Conservation (phyloP, 2,113 vertebrate species). For the Jaculus jaculus region DNA sequence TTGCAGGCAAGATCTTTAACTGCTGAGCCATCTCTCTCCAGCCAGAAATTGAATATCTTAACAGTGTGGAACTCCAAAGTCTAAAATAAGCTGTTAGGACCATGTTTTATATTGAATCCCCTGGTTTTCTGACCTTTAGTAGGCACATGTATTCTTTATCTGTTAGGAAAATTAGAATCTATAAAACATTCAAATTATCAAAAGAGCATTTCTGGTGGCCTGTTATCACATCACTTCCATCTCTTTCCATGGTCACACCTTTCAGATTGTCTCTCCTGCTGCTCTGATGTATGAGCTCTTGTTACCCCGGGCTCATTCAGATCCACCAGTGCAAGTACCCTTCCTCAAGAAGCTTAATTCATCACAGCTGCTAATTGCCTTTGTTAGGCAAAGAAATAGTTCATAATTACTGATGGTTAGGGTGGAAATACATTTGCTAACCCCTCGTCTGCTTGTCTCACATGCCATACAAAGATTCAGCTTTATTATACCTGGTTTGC, state of each 20-base stretch:
- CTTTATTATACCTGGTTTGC: not conserved
- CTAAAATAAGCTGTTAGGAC: not conserved
- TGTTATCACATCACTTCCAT: not conserved
- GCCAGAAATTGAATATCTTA: not conserved
- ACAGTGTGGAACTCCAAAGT: not conserved
- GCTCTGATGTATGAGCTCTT: not conserved
- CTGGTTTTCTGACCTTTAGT: not conserved
- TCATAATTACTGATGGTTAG: not conserved
- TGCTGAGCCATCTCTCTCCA: too few relatives aligned
- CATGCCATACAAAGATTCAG: not conserved
- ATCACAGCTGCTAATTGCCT: not conserved
- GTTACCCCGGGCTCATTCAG: not conserved
- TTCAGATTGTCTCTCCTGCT: not conserved
- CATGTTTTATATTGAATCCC: not conserved
- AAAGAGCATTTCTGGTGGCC: too few relatives aligned
- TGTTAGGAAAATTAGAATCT: too few relatives aligned
- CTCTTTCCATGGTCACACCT: not conserved
- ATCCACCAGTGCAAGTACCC: not conserved
- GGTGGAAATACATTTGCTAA: not conserved
- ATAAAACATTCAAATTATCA: too few relatives aligned
- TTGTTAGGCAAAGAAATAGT: not conserved
- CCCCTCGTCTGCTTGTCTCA: not conserved
- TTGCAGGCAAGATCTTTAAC: too few relatives aligned
- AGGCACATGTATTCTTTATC: not conserved
- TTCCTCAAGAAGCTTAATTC: not conserved